Evolutionary conservation across 2,113 vertebrate genomes (phyloP).

Genomic region (Brachionichthys hirsutus): DNA sequence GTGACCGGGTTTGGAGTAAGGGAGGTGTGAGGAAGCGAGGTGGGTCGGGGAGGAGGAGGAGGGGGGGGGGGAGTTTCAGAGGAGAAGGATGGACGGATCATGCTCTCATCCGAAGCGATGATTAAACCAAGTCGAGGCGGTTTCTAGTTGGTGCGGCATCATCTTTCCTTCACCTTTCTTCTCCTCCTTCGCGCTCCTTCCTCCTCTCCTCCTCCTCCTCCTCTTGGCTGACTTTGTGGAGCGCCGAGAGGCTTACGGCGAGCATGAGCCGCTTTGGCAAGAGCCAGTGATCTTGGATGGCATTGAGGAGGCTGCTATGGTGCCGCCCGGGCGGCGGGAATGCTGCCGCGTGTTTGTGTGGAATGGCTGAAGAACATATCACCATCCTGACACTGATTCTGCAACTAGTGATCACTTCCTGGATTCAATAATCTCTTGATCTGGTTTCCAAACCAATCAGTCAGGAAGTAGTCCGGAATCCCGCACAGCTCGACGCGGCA

Average conservation of each 20-base stretch:
- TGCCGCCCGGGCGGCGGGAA: conserved; percentile 35
- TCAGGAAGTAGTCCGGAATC: no score
- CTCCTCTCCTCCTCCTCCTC: conserved; percentile 30
- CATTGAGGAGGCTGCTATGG: conserved; percentile 46
- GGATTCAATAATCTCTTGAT: no score
- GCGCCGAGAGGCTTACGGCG: conserved; percentile 56
- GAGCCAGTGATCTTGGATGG: conserved; percentile 44
- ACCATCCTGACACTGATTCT: no score
- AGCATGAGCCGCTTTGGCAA: conserved; percentile 63
- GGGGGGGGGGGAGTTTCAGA: conserved; percentile 1
- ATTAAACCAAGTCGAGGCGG: no score
- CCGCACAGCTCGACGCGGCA: no score
- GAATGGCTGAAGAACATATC: no score
- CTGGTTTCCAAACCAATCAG: no score
- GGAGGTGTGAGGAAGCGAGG: conserved; percentile 41
- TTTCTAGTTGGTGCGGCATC: background rate
- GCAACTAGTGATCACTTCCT: no score
- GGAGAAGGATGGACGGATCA: background rate
- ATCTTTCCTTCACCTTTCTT: conserved; percentile 14
- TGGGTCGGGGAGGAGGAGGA: conserved; percentile 3
- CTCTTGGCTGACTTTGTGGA: conserved; percentile 69
- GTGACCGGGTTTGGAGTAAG: conserved; percentile 37
- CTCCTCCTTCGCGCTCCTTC: conserved; percentile 15
- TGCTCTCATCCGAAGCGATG: background rate
- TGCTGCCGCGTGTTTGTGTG: background rate